Percentiles rank a stretch among this genome's conserved stretches.
phyloP scores from a whole-genome alignment of 2,797 vertebrate genomes.

The Siniperca obscura region DNA sequence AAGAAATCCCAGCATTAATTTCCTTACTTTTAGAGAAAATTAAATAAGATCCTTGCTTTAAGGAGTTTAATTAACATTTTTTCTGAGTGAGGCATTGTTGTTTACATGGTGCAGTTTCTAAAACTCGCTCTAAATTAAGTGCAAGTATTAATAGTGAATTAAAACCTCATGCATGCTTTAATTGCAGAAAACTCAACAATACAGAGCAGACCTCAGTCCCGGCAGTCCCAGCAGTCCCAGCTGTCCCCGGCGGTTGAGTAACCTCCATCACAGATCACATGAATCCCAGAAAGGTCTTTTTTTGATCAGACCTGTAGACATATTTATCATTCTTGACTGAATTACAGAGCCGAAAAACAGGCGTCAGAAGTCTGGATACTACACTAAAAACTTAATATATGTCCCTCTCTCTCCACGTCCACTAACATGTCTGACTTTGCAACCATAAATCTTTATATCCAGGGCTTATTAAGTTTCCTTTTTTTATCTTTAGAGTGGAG shows the following conservation, averaged over 20 bases:
- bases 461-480: conserved; percentile 69
- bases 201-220: conserved; percentile 28
- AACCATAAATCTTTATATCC: conserved; percentile 73
- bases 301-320: conserved; percentile 55
- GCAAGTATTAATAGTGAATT: conserved; percentile 18
- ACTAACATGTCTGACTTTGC: conserved; percentile 59
- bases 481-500: conserved; percentile 53
- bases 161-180: conserved; percentile 40
- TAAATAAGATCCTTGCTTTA: background rate
- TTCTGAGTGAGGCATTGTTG: background rate
- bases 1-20: conserved; percentile 2
- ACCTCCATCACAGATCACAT: conserved; percentile 53
- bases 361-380: conserved; percentile 63
- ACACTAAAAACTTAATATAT: conserved; percentile 66
- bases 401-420: conserved; percentile 54
- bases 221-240: background rate
- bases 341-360: conserved; percentile 46
- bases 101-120: conserved; percentile 6
- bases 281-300: conserved; percentile 45
- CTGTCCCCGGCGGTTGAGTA: background rate
- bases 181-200: conserved; percentile 9
- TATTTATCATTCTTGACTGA: conserved; percentile 63
- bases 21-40: background rate
- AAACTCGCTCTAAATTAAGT: conserved; percentile 23
- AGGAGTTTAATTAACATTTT: conserved; percentile 23